phyloP scores from a whole-genome alignment of 2,113 vertebrate species.

The Aramus guarauna region DNA sequence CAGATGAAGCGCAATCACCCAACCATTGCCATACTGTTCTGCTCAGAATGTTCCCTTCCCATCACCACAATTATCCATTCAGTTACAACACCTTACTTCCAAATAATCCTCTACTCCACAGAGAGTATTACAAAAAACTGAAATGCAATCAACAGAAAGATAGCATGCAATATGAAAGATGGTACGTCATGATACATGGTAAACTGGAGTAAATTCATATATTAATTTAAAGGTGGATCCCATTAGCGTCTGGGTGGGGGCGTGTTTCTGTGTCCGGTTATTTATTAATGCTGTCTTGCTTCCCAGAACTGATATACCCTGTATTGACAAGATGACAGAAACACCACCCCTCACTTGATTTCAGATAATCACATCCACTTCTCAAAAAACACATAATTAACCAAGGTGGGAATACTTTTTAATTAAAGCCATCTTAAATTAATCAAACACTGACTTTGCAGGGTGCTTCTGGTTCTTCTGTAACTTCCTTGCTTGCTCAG shows the following conservation, averaged over 20 bases:
- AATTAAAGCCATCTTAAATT: constrained; percentile 12
- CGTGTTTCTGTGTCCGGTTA: not conserved
- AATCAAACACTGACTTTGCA: not conserved
- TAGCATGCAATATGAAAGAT: not conserved
- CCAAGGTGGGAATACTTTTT: not conserved
- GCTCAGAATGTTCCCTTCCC: too few relatives aligned
- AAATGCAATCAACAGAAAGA: not conserved
- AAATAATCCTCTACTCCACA: not conserved
- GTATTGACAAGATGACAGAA: not conserved
- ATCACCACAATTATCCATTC: too few relatives aligned
- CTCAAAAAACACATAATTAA: constrained; percentile 22
- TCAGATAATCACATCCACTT: constrained; percentile 4
- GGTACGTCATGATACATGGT: not conserved
- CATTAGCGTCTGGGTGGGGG: not conserved
- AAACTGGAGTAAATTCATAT: not conserved
- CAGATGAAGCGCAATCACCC: too few relatives aligned
- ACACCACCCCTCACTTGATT: not conserved
- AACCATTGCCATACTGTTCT: too few relatives aligned
- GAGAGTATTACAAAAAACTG: not conserved
- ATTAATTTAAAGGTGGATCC: constrained; percentile 1
- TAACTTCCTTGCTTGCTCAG: not conserved
- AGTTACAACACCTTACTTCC: not conserved
- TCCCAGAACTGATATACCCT: not conserved
- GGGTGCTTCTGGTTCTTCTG: not conserved
- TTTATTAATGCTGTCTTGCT: not conserved